Evolutionary conservation across 2,113 vertebrate species (phyloP).

Genomic region (Micromys minutus): DNA sequence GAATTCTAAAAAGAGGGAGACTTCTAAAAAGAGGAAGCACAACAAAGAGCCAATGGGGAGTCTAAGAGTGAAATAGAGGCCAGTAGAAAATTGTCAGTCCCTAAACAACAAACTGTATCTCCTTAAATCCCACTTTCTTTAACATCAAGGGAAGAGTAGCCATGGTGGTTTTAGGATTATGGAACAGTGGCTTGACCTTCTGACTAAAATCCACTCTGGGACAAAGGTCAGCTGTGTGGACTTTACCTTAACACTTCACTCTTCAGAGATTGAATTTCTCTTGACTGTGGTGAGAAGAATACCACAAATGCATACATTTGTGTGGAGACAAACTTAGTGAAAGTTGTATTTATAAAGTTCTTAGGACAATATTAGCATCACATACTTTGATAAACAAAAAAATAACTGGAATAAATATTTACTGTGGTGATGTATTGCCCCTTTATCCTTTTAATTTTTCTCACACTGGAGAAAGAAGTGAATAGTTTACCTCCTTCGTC

Average conservation of each 20-base stretch:
- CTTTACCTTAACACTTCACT: not conserved
- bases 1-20: no score
- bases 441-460: not conserved
- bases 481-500: not conserved
- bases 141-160: not conserved
- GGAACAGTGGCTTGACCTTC: not conserved
- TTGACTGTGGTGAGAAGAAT: not conserved
- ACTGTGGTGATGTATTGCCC: not conserved
- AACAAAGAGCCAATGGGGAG: not conserved
- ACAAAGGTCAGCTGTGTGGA: no score
- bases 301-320: not conserved
- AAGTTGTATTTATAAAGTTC: not conserved
- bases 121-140: not conserved
- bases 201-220: not conserved
- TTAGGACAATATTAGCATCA: not conserved
- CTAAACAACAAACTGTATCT: not conserved
- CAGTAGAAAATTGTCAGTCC: not conserved
- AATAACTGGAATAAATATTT: not conserved
- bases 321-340: not conserved
- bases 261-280: not conserved
- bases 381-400: not conserved
- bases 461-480: not conserved
- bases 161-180: not conserved
- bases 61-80: fast-evolving
- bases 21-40: not conserved